A percentile compares a stretch with the other conserved stretches of the same genome.
Conservation (phyloP, 2,888 invertebrate genomes). For the Acleris laterana region DNA sequence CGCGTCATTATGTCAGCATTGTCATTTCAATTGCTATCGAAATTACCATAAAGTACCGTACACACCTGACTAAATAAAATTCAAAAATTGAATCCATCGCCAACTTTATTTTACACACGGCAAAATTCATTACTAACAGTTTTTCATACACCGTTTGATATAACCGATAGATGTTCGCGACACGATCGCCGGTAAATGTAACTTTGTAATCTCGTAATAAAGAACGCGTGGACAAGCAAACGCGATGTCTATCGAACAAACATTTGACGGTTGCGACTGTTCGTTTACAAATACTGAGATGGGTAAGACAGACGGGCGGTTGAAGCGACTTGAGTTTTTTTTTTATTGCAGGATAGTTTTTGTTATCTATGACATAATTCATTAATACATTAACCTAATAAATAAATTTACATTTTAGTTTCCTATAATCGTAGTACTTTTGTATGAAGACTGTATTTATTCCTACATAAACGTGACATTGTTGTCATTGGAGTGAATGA, state of each 20-base stretch:
- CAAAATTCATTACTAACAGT: not conserved
- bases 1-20: slow-evolving; percentile 23
- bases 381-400: too few relatives aligned
- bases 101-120: slow-evolving; percentile 6
- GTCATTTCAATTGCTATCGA: slow-evolving; percentile 20
- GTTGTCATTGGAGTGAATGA: too few relatives aligned
- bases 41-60: slow-evolving; percentile 25
- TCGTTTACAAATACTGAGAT: slow-evolving; percentile 53
- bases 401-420: too few relatives aligned
- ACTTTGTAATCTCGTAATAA: slow-evolving; percentile 16
- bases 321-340: slow-evolving; percentile 9
- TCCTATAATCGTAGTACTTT: too few relatives aligned
- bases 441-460: too few relatives aligned
- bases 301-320: slow-evolving; percentile 43
- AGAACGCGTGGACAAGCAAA: slow-evolving; percentile 30
- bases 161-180: not conserved
- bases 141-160: not conserved
- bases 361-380: too few relatives aligned
- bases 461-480: too few relatives aligned
- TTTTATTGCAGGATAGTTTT: too few relatives aligned
- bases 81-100: slow-evolving; percentile 26
- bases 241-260: slow-evolving; percentile 45
- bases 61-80: slow-evolving; percentile 36
- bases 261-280: slow-evolving; percentile 50
- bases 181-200: not conserved